phyloP scores from a whole-genome alignment of 1,140 invertebrate species.

The Scaptomyza montana region DNA sequence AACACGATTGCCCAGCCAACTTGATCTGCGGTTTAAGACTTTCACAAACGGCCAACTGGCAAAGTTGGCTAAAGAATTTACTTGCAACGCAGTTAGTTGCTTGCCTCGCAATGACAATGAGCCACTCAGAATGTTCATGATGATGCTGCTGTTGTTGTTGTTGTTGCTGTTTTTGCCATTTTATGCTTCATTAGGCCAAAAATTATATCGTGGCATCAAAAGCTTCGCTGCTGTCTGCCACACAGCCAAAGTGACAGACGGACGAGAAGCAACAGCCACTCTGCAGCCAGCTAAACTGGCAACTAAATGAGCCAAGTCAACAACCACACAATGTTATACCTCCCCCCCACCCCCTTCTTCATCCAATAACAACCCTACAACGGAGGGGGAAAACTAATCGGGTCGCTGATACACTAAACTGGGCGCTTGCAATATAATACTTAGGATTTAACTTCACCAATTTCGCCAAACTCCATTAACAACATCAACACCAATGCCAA shows the following conservation, averaged over 20 bases:
- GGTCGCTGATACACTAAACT: neutral
- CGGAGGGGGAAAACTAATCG: neutral
- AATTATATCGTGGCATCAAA: slow-evolving; percentile 71
- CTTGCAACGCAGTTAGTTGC: slow-evolving; percentile 29
- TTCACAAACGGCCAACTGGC: slow-evolving; percentile 47
- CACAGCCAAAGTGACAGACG: slow-evolving; percentile 45
- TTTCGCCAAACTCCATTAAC: slow-evolving; percentile 50
- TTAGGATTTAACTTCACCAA: slow-evolving; percentile 43
- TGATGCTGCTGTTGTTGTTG: slow-evolving; percentile 19
- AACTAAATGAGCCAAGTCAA: slow-evolving; percentile 43
- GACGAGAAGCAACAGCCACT: slow-evolving; percentile 27
- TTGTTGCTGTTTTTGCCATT: slow-evolving; percentile 53
- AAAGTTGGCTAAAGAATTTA: slow-evolving; percentile 43
- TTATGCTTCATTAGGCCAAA: slow-evolving; percentile 79
- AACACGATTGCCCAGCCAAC: slow-evolving; percentile 56
- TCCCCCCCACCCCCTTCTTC: too few relatives aligned
- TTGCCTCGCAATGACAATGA: slow-evolving; percentile 43
- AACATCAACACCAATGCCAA: slow-evolving; percentile 11
- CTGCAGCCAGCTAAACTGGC: slow-evolving; percentile 49
- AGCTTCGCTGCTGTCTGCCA: slow-evolving; percentile 27
- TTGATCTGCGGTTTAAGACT: slow-evolving; percentile 57
- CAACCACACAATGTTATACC: slow-evolving; percentile 1
- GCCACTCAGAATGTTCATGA: slow-evolving; percentile 48
- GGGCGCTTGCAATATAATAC: neutral
- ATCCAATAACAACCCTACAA: too few relatives aligned